Evolutionary conservation across 2,797 vertebrate genomes (phyloP).

Genomic region (Cirrhinus molitorella): DNA sequence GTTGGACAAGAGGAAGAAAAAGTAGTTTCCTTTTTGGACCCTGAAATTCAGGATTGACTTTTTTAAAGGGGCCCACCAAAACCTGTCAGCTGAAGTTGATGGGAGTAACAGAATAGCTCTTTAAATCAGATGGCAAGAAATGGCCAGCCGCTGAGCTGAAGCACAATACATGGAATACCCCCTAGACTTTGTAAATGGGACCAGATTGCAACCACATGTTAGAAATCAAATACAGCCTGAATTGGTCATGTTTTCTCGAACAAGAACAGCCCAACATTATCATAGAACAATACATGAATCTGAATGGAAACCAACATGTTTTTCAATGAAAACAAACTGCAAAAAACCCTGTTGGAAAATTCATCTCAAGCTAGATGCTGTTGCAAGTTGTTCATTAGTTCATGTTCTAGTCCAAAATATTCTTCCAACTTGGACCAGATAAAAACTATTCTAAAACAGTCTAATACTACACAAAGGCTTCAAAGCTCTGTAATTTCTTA

Average conservation of each 20-base stretch:
- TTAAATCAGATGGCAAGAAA: constrained; percentile 53
- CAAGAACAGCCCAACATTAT: not conserved
- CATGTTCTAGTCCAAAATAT: constrained; percentile 13
- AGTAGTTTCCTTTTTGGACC: not conserved
- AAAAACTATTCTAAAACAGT: not conserved
- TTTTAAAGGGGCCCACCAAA: constrained; percentile 47
- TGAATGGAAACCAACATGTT: not conserved
- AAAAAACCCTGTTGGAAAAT: not conserved
- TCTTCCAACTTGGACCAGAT: not conserved
- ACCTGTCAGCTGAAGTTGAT: constrained; percentile 44
- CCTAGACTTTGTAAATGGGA: constrained; percentile 42
- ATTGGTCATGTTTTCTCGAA: constrained; percentile 18
- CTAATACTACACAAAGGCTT: not conserved
- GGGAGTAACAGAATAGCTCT: constrained; percentile 45
- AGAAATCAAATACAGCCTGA: constrained; percentile 45
- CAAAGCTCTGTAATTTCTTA: not conserved
- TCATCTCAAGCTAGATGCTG: not conserved
- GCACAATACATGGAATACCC: constrained; percentile 52
- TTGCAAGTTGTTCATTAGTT: not conserved
- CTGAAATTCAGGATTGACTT: not conserved
- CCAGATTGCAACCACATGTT: constrained; percentile 61
- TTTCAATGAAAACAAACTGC: not conserved
- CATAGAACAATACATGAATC: not conserved
- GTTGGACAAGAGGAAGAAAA: constrained; percentile 14
- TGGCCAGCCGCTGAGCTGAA: constrained; percentile 38